Evolutionary conservation across 92 coral and sea anemone genomes (phyloP), one percentile per base, ranked within the genome.

Genomic region (Meandrina meandrites): DNA sequence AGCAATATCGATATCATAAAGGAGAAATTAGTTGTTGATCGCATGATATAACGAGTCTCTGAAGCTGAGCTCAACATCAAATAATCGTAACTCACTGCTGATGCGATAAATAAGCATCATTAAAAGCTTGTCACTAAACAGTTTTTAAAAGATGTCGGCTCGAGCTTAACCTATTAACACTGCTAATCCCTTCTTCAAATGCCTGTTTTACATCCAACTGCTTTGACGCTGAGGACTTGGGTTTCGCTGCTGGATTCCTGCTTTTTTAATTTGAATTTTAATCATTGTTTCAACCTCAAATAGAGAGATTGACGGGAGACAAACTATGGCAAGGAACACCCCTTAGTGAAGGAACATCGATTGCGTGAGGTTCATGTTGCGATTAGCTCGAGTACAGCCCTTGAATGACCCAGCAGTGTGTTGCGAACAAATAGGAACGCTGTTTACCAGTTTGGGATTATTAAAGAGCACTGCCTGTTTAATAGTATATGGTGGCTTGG

Each of bases 281-380:
- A n/a, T 51, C 86, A 71, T 4, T 66, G 34, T 17, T 64, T 64
- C 15, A 64, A 81, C 40, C 53, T 35, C 83, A 7, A 81, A 81
- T 27, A 53, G 56, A 24, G 69, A 31, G 73, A 30, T 48, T 62
- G 37, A 81, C 48, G 76, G 73, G 74, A 32, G 53, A 51, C 22
- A 48, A 47, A 83, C 58, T 50, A 19, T 74, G 1, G 8, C 45
- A 10, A 77, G 42, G 81, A 76, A 76, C 32, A 62, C 60, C 75
- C 88, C 88, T 45, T 75, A 60, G 88, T 57, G 81, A 57, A 13
- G 40, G 75, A 74, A 84, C 54, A 48, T 8, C 37, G n/a, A 57
- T 84, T 75, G 80, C 87, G 80, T 54, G 87, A 84, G 87, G 54
- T 35, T 56, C 87, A 42, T 31, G 87, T 84, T 35, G 80, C 28